Base-by-base conservation (phyloP, 2,888 invertebrate species). In the Teleogryllus oceanicus region DNA sequence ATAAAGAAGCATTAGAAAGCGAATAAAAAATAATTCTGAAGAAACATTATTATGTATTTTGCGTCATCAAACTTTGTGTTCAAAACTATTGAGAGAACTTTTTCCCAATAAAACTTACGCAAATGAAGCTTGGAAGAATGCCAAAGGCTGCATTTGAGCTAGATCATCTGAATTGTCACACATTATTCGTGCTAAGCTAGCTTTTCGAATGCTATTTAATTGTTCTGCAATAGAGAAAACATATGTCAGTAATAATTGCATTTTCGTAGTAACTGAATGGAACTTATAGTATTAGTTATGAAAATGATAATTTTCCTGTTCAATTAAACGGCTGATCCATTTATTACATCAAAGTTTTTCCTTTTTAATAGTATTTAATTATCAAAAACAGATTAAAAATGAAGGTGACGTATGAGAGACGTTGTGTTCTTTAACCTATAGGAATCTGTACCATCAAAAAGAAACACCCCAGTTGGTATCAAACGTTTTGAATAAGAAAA, bases 151-250 rank as follows among this genome's bases (percentile, higher is more conserved):
- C 82, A 87, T 86, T 8, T 93, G 84, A 62, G 92, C 90, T 78
- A 90, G 88, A 37, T 91, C 90, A 87, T 94, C 94, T 50, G 91
- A 90, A 86, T 94, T 94, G 86, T 94, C 94, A 84, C 94, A 94
- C 50, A 94, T 88, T 18, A 94, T 86, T 77, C 94, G 88, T 0
- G 93, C 89, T 84, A 94, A 86, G 0, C 92, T 90, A 0, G 90
- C 88, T 85, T 93, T 93, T 83, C 92, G 90, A 79, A 94, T 88
- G 87, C 94, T 92, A 76, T 88, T 86, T 78, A 94, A 86, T 88
- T 94, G 94, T 81, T 87, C 92, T 92, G 85, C 50, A 87, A 87
- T 82, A 82, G 76, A 82, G 82, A 37, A 37, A 37, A 37, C 37
- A 1, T 37, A 5, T 37, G 75, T n/a, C 10, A 20, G 18, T 5